These are phyloP conservation scores for Caenorhabditis sulstoni DNA, from an alignment of 2,888 invertebrate genomes.

Conservation along the genomic window DNA sequence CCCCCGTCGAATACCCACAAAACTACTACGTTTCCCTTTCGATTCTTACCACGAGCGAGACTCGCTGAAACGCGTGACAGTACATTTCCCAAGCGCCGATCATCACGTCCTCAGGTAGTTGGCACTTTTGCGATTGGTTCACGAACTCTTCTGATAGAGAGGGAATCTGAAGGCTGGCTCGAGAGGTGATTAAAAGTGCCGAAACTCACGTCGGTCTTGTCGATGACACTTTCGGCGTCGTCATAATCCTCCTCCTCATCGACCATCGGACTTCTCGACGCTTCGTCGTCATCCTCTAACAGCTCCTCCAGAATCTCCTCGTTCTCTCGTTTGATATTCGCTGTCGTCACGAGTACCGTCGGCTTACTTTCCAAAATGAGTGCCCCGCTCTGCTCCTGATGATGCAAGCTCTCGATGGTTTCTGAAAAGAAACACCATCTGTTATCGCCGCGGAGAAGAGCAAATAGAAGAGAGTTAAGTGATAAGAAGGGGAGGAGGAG, in stretches of 20 bases:
- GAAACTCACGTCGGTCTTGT: constrained; percentile 39
- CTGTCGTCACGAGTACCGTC: no score
- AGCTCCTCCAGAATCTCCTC: not conserved
- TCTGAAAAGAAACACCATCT: constrained; percentile 24
- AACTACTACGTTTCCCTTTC: constrained; percentile 1
- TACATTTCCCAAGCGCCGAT: constrained; percentile 46
- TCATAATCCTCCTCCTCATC: constrained; percentile 53
- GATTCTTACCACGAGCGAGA: constrained; percentile 46
- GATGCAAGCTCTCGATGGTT: not conserved
- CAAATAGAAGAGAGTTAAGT: no score
- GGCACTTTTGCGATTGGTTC: not conserved
- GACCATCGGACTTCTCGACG: constrained; percentile 16
- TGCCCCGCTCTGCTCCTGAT: constrained; percentile 25
- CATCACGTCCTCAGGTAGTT: constrained; percentile 16
- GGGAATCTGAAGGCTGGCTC: constrained; percentile 49
- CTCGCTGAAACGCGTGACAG: constrained; percentile 44
- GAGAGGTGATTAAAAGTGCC: no score
- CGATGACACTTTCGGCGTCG: constrained; percentile 47
- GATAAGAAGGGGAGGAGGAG: no score
- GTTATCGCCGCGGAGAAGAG: constrained; percentile 11
- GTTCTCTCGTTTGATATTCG: constrained; percentile 1
- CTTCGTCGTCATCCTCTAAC: constrained; percentile 22
- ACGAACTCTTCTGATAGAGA: constrained; percentile 11
- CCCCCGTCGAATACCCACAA: no score
- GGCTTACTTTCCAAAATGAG: not conserved